phyloP scores from a whole-genome alignment of 2,113 vertebrate species.

The Corythornis cristatus region DNA sequence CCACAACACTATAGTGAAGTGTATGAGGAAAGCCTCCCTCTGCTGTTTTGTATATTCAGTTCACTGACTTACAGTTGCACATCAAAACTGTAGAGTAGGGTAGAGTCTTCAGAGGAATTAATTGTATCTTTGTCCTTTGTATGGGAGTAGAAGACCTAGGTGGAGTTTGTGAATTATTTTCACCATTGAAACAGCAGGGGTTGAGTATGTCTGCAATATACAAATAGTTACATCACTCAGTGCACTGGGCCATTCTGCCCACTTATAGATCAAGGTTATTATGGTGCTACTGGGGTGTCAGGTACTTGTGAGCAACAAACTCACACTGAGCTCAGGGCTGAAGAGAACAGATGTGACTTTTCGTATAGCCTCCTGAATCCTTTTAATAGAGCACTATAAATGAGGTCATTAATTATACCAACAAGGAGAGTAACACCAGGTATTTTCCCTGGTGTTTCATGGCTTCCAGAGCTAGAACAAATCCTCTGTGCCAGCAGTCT shows the following conservation, averaged over 20 bases:
- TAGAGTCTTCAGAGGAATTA: background rate
- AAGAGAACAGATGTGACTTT: slow-evolving; percentile 21
- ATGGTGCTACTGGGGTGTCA: background rate
- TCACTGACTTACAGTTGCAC: background rate
- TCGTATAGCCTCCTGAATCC: background rate
- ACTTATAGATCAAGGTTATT: background rate
- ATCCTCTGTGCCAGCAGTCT: slow-evolving; percentile 13
- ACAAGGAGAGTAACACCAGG: background rate
- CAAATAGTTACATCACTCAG: background rate
- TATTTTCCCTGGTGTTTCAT: slow-evolving; percentile 27
- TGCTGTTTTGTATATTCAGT: background rate
- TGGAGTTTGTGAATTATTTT: background rate
- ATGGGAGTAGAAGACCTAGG: background rate
- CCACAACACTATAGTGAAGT: rapidly evolving
- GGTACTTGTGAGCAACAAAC: background rate
- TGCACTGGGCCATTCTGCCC: background rate
- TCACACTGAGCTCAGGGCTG: background rate
- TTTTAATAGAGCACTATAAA: slow-evolving; percentile 7
- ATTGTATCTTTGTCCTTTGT: background rate
- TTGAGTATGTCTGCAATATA: background rate
- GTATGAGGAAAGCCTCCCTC: background rate
- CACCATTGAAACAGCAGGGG: background rate
- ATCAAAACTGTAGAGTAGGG: background rate
- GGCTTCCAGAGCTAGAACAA: slow-evolving; percentile 24
- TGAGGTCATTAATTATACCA: slow-evolving; percentile 35